phyloP scores from a whole-genome alignment of 2,888 invertebrate species.

The Drosophila acutilabella region DNA sequence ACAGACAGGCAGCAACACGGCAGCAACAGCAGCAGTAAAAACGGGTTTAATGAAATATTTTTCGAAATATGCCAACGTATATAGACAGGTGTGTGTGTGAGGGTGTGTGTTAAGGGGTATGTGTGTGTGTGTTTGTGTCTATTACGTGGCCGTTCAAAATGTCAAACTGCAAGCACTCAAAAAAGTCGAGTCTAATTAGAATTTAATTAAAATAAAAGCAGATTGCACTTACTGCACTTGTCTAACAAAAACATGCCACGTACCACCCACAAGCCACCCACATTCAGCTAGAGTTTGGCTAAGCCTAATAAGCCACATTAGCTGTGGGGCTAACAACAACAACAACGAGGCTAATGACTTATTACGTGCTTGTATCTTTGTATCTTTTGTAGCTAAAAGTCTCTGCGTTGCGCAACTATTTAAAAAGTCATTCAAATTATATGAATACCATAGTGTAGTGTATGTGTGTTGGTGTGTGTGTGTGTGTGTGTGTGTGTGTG shows the following conservation, averaged over 20 bases:
- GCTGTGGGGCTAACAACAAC: slow-evolving; percentile 60
- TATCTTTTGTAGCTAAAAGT: slow-evolving; percentile 21
- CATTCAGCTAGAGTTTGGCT: slow-evolving; percentile 25
- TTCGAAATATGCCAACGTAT: slow-evolving; percentile 73
- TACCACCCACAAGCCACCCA: not conserved
- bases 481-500: slow-evolving; percentile 28
- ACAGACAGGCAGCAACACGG: slow-evolving; percentile 29
- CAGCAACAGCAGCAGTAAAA: slow-evolving; percentile 25
- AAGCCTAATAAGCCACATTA: slow-evolving; percentile 81
- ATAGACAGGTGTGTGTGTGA: slow-evolving; percentile 2
- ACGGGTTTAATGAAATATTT: slow-evolving; percentile 73
- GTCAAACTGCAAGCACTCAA: slow-evolving; percentile 68
- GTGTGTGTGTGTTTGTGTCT: slow-evolving; percentile 55
- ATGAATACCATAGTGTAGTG: slow-evolving; percentile 62
- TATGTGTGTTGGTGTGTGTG: slow-evolving; percentile 20
- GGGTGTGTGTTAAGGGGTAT: slow-evolving; percentile 22
- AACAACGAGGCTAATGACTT: slow-evolving; percentile 77
- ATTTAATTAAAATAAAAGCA: slow-evolving; percentile 83
- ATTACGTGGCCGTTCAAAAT: slow-evolving; percentile 76
- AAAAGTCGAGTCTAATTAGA: slow-evolving; percentile 77
- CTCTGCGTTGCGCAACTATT: slow-evolving; percentile 74
- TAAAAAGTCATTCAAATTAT: slow-evolving; percentile 84
- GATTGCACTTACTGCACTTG: slow-evolving; percentile 31
- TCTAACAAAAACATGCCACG: slow-evolving; percentile 29
- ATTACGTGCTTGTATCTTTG: slow-evolving; percentile 61